Conservation (phyloP, 2,797 vertebrate genomes). For the Psittacula echo region DNA sequence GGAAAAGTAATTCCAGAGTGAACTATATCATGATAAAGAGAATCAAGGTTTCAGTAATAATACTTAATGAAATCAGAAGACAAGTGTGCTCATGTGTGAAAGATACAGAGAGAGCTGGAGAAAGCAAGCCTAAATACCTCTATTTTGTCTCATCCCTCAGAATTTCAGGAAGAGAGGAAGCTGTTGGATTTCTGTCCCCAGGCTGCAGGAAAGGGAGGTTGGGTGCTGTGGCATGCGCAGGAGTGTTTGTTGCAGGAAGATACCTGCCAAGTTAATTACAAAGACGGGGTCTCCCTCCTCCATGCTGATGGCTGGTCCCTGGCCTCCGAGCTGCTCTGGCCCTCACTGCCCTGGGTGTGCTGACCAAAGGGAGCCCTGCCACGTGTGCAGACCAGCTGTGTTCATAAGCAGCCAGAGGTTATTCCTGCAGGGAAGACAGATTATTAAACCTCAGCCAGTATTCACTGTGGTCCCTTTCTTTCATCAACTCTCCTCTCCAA, state of each 20-base stretch:
- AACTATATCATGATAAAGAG: not conserved
- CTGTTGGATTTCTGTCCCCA: accelerated
- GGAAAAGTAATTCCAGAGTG: not conserved
- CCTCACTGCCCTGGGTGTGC: accelerated
- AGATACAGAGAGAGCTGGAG: accelerated
- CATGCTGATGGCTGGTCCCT: accelerated
- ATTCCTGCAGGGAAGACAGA: not conserved
- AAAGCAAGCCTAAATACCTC: too few relatives aligned
- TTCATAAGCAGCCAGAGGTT: not conserved
- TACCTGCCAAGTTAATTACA: accelerated
- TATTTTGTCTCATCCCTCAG: not conserved
- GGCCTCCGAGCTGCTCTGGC: not conserved
- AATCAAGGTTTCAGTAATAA: not conserved
- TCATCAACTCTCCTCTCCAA: constrained; percentile 45
- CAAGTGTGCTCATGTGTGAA: accelerated
- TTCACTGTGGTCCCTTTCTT: not conserved
- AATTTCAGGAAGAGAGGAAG: accelerated
- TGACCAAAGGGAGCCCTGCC: accelerated
- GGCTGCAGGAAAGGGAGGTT: not conserved
- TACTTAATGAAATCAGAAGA: not conserved
- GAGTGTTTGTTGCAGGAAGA: accelerated
- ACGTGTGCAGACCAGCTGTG: accelerated
- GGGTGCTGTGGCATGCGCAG: accelerated
- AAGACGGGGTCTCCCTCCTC: accelerated
- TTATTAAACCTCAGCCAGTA: constrained; percentile 31